Evolutionary conservation across 1,140 invertebrate species (phyloP).

Genomic region (Bombus ignitus): DNA sequence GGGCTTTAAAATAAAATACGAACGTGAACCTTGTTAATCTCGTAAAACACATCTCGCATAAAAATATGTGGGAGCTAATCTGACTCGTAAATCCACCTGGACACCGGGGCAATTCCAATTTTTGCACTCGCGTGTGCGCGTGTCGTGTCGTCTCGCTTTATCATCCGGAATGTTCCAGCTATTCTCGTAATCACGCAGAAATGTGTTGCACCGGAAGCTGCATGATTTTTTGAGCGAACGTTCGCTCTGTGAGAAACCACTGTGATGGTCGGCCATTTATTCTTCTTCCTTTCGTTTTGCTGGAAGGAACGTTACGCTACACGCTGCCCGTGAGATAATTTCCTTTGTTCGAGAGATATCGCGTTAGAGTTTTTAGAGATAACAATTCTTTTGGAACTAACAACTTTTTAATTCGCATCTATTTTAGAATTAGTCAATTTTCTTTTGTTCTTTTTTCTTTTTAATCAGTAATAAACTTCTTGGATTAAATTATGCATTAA

Average conservation of each 20-base stretch:
- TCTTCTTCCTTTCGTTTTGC: neutral
- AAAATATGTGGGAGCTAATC: conserved; percentile 24
- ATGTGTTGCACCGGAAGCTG: conserved; percentile 14
- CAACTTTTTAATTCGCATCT: too few relatives aligned
- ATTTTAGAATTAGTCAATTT: too few relatives aligned
- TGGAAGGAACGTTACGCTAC: neutral
- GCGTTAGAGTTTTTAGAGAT: neutral
- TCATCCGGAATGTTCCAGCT: conserved; percentile 13
- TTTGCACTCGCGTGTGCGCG: neutral
- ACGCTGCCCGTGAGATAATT: neutral
- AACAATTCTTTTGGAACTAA: too few relatives aligned
- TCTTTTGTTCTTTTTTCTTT: too few relatives aligned
- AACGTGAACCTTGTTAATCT: conserved; percentile 8
- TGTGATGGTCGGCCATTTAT: neutral
- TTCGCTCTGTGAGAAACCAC: neutral
- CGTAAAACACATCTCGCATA: conserved; percentile 15
- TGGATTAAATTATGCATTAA: too few relatives aligned
- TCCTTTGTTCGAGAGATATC: neutral
- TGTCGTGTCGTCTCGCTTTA: conserved; percentile 14
- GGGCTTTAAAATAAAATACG: conserved; percentile 1
- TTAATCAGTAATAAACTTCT: too few relatives aligned
- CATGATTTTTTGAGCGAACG: conserved; percentile 6
- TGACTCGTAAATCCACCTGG: conserved; percentile 14
- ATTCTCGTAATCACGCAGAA: conserved; percentile 25
- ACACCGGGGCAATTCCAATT: conserved; percentile 23